Base-by-base conservation (phyloP, 1,140 invertebrate species). In the Pseudomyrmex dendroicus region DNA sequence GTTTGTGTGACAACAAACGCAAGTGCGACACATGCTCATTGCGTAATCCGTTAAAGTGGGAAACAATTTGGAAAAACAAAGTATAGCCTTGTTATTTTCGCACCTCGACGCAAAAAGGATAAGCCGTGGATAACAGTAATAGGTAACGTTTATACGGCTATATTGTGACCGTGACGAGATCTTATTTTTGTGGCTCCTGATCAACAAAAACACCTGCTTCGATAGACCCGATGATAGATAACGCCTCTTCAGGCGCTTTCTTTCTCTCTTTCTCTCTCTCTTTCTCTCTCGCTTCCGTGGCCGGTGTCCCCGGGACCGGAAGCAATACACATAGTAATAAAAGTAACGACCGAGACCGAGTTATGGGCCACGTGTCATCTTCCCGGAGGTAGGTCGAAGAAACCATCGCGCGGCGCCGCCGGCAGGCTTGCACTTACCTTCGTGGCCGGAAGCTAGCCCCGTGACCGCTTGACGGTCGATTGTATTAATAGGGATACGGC, bases 361-460 rank as follows among this genome's bases (percentile, higher is more conserved):
- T 56, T 66, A 64, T 57, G 59, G 86, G 84, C 90, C 50, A 90
- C 91, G 91, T 91, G 91, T 92, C 91, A 91, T 90, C 88, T 89
- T 90, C 90, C 88, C 88, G 87, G 89, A 82, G 76, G 54, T 68
- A 73, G 61, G 84, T 84, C 82, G 66, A 48, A 22, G 52, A 35
- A 35, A 68, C 74, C 76, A 85, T 59, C 83, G 76, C 80, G 52
- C 50, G 50, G 64, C 54, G 57, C 22, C 54, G 66, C 72, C 46
- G 25, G 61, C 68, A 57, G 50, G 17, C 59, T 74, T 68, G 73
- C 56, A 74, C 84, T 77, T 76, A 87, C 13, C 35, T 72, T 44
- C 52, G 70, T 25, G 74, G 67, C 86, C 85, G 89, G 89, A 90
- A 90, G 83, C 77, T 80, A 68, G 61, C 20, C 25, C 35, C 63